These are phyloP conservation scores for Esox lucius DNA, from an alignment of 2,797 vertebrate genomes.

Conservation along the genomic window DNA sequence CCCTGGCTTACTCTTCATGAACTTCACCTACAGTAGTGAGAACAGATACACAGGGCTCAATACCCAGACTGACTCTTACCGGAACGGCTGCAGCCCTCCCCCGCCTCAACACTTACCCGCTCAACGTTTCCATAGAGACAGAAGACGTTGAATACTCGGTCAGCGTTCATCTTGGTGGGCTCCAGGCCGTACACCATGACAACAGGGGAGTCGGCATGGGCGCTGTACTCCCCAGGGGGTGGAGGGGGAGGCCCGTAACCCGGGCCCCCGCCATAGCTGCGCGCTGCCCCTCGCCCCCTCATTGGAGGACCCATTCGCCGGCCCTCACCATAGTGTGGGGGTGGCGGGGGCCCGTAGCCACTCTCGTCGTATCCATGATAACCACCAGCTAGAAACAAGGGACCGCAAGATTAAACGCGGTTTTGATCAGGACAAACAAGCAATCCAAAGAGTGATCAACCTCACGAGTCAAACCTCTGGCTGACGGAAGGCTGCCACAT, in stretches of 20 bases:
- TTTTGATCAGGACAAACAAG: neutral
- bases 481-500: neutral
- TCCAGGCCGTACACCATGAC: constrained; percentile 94
- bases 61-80: neutral
- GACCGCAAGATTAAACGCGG: neutral
- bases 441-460: neutral
- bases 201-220: constrained; percentile 89
- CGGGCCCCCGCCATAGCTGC: constrained; percentile 76
- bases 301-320: constrained; percentile 89
- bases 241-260: constrained; percentile 87
- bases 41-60: neutral
- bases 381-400: constrained; percentile 73
- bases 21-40: constrained; percentile 80
- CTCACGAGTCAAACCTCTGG: neutral
- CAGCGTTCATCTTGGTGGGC: constrained; percentile 89
- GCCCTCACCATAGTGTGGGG: constrained; percentile 82
- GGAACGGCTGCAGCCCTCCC: neutral
- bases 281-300: constrained; percentile 82
- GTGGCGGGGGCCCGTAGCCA: constrained; percentile 83
- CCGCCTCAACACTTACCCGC: constrained; percentile 75
- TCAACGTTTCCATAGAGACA: constrained; percentile 96
- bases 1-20: constrained; percentile 97
- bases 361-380: constrained; percentile 89
- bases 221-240: constrained; percentile 80
- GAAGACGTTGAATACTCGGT: constrained; percentile 92